A percentile compares a stretch with the other conserved stretches of the same genome.
These are phyloP conservation scores for Hydrotaea diabolus DNA, from an alignment of 2,888 invertebrate genomes.

Conservation along the genomic window DNA sequence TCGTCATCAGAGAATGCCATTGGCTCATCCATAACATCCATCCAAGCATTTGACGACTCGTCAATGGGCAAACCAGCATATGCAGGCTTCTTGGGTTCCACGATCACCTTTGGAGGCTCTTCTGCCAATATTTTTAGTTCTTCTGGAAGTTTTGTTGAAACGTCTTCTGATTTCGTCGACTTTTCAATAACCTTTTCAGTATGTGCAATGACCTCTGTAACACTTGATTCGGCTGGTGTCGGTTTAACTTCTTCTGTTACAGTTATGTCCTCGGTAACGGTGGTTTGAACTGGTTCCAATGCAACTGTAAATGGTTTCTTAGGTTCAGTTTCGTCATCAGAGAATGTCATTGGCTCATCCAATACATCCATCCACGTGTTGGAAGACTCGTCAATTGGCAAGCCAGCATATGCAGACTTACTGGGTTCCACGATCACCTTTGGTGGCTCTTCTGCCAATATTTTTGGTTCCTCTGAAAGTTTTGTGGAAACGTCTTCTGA, in stretches of 20 bases:
- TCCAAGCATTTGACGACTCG: conserved; percentile 74
- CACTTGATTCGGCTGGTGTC: neutral
- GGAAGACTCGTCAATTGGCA: conserved; percentile 75
- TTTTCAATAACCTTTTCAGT: neutral
- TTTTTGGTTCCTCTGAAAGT: neutral
- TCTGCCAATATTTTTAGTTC: neutral
- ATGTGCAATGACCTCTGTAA: neutral
- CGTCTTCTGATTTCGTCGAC: neutral
- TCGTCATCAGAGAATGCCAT: conserved; percentile 78
- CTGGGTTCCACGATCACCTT: conserved; percentile 54
- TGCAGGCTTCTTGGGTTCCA: conserved; percentile 7
- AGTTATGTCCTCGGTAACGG: neutral
- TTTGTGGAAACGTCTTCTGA: neutral
- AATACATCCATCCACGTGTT: conserved; percentile 76
- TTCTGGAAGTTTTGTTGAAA: neutral
- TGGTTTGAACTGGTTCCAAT: neutral
- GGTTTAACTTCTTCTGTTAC: neutral
- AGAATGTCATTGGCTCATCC: conserved; percentile 78
- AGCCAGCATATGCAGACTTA: conserved; percentile 73
- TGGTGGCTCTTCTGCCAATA: neutral
- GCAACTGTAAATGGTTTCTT: neutral
- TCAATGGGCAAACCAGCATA: conserved; percentile 74
- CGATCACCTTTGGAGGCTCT: neutral
- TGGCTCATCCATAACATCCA: conserved; percentile 77
- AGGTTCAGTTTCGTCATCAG: conserved; percentile 74